Percentiles rank a stretch among this genome's conserved stretches.
Evolutionary conservation across 2,113 vertebrate species (phyloP).

Genomic region (Corythornis vintsioides): DNA sequence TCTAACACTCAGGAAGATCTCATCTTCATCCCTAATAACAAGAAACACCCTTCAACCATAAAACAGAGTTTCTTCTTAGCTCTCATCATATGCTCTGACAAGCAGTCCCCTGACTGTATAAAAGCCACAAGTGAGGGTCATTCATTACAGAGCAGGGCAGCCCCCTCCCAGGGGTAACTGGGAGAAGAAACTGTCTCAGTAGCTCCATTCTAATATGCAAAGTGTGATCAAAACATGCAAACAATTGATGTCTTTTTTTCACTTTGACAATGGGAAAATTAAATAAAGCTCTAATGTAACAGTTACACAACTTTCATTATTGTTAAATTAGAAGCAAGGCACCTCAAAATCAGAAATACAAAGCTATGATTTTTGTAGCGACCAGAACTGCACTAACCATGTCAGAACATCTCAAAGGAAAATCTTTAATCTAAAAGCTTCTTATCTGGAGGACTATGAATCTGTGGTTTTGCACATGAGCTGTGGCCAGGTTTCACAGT

Average conservation of each 20-base stretch:
- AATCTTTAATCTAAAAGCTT: neutral
- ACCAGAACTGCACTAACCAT: neutral
- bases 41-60: neutral
- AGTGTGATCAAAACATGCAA: neutral
- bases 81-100: neutral
- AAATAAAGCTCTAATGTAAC: neutral
- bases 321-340: neutral
- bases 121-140: neutral
- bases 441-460: neutral
- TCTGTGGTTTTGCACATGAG: neutral
- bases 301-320: neutral
- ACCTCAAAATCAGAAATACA: neutral
- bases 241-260: neutral
- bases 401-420: neutral
- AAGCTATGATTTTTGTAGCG: neutral
- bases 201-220: neutral
- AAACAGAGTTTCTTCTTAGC: neutral
- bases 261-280: neutral
- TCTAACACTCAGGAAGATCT: neutral
- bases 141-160: neutral
- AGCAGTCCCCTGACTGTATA: neutral
- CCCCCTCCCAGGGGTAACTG: neutral
- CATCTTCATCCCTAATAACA: neutral
- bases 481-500: neutral
- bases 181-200: neutral